A percentile compares a stretch with the other conserved stretches of the same genome.
These are phyloP conservation scores for Aphelinus atriplicis DNA, from an alignment of 1,140 invertebrate genomes.

Conservation along the genomic window DNA sequence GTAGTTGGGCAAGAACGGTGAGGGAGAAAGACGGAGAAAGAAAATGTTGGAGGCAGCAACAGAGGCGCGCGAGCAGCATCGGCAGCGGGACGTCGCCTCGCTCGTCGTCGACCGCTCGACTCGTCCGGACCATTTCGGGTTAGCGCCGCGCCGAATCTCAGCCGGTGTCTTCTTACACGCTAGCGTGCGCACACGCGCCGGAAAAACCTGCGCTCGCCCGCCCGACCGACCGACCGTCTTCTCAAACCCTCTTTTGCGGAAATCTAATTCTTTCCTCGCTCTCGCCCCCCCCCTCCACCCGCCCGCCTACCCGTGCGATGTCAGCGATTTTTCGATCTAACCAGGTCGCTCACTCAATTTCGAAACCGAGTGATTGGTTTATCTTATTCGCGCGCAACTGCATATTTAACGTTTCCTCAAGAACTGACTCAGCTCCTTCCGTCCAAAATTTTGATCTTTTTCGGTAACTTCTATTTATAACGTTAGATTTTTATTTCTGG, in stretches of 20 bases:
- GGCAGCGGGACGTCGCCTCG: constrained; percentile 33
- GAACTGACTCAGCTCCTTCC: too few species aligned
- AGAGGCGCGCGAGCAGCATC: too few species aligned
- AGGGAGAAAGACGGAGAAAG: background rate
- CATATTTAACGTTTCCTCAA: too few species aligned
- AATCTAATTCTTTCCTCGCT: background rate
- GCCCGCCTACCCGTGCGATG: too few species aligned
- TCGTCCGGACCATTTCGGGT: constrained; percentile 62
- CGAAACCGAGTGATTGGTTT: too few species aligned
- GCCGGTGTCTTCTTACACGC: constrained; percentile 59
- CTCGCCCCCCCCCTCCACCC: background rate
- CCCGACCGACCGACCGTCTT: background rate
- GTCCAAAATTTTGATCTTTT: too few species aligned
- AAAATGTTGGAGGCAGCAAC: background rate
- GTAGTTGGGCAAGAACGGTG: constrained; percentile 14
- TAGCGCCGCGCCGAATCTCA: constrained; percentile 50
- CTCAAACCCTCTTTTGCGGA: constrained; percentile 1
- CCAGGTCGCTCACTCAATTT: too few species aligned
- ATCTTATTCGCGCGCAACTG: too few species aligned
- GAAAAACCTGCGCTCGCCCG: background rate
- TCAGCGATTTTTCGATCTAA: too few species aligned
- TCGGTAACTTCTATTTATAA: too few species aligned
- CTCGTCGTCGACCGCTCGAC: background rate
- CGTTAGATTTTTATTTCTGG: too few species aligned
- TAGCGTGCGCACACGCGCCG: constrained; percentile 8